Conservation (phyloP, 2,888 invertebrate genomes). For the Orthosia incerta region DNA sequence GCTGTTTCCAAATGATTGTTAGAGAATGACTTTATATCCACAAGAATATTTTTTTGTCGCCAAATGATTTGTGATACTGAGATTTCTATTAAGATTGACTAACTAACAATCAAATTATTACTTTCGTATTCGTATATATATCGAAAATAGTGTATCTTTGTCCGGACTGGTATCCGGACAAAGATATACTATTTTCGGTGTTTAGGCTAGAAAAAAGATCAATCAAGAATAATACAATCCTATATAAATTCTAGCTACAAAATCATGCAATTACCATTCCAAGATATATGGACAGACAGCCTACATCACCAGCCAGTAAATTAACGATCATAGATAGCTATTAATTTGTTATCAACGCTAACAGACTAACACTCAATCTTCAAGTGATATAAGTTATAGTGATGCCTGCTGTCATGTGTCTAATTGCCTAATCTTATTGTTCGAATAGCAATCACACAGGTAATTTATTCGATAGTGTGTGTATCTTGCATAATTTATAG, state of each 20-base stretch:
- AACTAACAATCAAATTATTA: too few relatives aligned
- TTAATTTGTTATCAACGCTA: slow-evolving; percentile 29
- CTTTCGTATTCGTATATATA: too few relatives aligned
- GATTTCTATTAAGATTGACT: too few relatives aligned
- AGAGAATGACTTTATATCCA: too few relatives aligned
- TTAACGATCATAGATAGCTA: slow-evolving; percentile 26
- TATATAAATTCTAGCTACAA: neutral
- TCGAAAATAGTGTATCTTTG: too few relatives aligned
- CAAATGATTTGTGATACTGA: too few relatives aligned
- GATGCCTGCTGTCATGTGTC: neutral
- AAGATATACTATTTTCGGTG: too few relatives aligned
- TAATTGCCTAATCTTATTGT: slow-evolving; percentile 23
- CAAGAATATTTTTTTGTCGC: too few relatives aligned
- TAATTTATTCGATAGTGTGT: slow-evolving; percentile 1
- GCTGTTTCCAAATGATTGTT: too few relatives aligned
- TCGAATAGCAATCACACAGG: slow-evolving; percentile 6
- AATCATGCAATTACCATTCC: neutral
- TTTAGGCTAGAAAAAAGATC: neutral
- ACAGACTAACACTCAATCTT: slow-evolving; percentile 39
- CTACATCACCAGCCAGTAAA: neutral
- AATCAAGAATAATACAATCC: neutral
- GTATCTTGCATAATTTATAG: neutral
- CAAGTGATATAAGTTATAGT: slow-evolving; percentile 39
- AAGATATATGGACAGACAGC: neutral
- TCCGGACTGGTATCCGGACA: too few relatives aligned